Evolutionary conservation across 2,113 vertebrate genomes (phyloP).

Genomic region (Gobius niger): DNA sequence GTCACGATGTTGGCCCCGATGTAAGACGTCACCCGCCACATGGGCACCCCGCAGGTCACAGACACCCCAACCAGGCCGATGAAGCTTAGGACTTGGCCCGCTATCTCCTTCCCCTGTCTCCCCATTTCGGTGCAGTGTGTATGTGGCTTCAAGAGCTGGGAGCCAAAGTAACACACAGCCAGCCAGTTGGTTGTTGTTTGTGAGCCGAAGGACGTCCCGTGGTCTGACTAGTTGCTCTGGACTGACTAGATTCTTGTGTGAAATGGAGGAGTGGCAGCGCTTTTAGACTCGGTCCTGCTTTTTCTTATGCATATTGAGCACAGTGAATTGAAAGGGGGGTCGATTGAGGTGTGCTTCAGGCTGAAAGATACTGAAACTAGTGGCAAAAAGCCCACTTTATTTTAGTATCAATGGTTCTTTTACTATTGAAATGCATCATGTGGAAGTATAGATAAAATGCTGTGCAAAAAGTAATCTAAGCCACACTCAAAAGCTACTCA

Average conservation of each 20-base stretch:
- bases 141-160: conserved; percentile 5
- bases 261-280: conserved; percentile 42
- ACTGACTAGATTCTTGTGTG: conserved; percentile 57
- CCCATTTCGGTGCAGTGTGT: conserved; percentile 64
- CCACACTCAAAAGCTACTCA: too few species aligned
- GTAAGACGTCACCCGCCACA: conserved; percentile 88
- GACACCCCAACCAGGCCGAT: conserved; percentile 82
- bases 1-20: conserved; percentile 87
- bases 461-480: too few species aligned
- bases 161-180: conserved; percentile 1
- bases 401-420: not conserved
- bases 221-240: conserved; percentile 55
- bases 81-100: conserved; percentile 84
- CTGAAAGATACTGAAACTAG: not conserved
- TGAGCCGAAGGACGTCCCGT: conserved; percentile 28
- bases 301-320: conserved; percentile 14
- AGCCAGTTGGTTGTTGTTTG: conserved; percentile 25
- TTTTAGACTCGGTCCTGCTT: conserved; percentile 6
- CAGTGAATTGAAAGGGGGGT: not conserved
- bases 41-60: conserved; percentile 83
- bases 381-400: not conserved
- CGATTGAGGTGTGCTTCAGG: not conserved
- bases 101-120: conserved; percentile 75
- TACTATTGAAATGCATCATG: not conserved
- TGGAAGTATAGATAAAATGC: too few species aligned